phyloP scores from a whole-genome alignment of 2,888 invertebrate species.

The Synergus japonicus region DNA sequence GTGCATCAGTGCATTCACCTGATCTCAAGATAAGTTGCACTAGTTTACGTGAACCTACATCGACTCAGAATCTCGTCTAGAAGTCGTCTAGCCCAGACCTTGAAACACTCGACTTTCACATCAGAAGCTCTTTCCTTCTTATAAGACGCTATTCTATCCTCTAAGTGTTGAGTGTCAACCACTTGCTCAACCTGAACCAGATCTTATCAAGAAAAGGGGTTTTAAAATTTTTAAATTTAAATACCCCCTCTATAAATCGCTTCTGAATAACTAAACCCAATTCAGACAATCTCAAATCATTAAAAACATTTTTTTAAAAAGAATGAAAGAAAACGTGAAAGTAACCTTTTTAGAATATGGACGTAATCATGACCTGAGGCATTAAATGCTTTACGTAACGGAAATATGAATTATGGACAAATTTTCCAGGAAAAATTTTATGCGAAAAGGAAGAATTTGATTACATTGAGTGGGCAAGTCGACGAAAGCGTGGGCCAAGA shows the following conservation, averaged over 20 bases:
- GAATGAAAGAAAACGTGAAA: not conserved
- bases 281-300: too few species aligned
- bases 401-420: not conserved
- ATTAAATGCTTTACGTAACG: not conserved
- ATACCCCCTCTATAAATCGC: too few species aligned
- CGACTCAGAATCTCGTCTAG: not conserved
- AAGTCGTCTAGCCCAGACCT: conserved; percentile 29
- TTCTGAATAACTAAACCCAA: too few species aligned
- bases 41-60: conserved; percentile 1
- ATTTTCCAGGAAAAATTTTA: not conserved
- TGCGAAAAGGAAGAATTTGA: not conserved
- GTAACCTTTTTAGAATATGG: not conserved
- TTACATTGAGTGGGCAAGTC: not conserved
- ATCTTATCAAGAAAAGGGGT: not conserved
- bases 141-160: not conserved
- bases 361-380: not conserved
- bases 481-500: not conserved
- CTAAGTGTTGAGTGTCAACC: not conserved
- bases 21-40: not conserved
- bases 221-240: too few species aligned
- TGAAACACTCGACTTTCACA: conserved; percentile 35
- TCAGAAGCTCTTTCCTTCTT: conserved; percentile 23
- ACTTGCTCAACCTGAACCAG: not conserved
- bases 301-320: too few species aligned
- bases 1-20: not conserved